These are phyloP conservation scores for Dryadula phaetusa DNA, from an alignment of 2,888 invertebrate species.

Conservation along the genomic window DNA sequence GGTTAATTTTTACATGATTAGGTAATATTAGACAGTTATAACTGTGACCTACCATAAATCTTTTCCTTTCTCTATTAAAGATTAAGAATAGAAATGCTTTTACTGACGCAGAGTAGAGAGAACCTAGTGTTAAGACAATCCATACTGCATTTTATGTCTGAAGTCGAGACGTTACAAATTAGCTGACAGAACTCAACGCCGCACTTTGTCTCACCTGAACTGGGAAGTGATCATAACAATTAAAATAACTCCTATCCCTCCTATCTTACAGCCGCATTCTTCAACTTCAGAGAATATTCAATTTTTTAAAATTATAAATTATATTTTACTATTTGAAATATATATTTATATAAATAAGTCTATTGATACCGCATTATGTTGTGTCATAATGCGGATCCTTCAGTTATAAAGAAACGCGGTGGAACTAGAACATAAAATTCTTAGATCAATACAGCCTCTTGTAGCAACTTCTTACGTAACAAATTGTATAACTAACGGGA, in stretches of 20 bases:
- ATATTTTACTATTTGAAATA: no score
- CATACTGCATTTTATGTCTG: no score
- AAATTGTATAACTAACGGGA: neutral
- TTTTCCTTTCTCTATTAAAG: neutral
- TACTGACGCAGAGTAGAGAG: no score
- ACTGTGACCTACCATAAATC: neutral
- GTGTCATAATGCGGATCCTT: slow-evolving; percentile 20
- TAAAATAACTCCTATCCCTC: no score
- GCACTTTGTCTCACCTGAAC: no score
- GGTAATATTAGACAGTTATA: neutral
- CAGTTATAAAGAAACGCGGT: neutral
- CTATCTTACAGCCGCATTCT: no score
- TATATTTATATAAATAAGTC: neutral
- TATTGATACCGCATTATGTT: neutral
- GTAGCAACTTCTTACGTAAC: slow-evolving; percentile 4
- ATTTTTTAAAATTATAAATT: no score
- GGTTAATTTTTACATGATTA: slow-evolving; percentile 11
- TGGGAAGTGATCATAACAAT: no score
- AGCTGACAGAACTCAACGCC: no score
- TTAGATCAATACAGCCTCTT: slow-evolving; percentile 26
- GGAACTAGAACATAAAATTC: slow-evolving; percentile 3
- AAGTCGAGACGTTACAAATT: no score
- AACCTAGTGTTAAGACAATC: no score
- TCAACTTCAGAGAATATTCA: no score
- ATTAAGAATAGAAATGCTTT: neutral